These are phyloP conservation scores for Saimiri boliviensis DNA, from an alignment of 2,113 vertebrate genomes.

Conservation along the genomic window DNA sequence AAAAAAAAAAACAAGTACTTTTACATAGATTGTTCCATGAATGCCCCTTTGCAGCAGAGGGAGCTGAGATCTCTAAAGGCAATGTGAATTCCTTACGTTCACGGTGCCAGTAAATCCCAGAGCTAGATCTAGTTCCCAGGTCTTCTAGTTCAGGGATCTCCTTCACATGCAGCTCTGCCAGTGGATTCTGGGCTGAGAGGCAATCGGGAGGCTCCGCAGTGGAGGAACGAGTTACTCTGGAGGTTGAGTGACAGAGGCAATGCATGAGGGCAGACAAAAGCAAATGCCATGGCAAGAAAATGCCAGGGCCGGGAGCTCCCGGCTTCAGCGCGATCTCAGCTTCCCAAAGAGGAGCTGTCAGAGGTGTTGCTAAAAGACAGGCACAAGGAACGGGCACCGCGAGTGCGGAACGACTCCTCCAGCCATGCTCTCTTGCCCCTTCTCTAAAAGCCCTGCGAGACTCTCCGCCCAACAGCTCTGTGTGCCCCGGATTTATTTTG, in stretches of 20 bases:
- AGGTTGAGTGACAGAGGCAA: not conserved
- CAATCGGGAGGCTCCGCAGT: not conserved
- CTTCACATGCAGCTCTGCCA: not conserved
- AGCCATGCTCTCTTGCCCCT: not conserved
- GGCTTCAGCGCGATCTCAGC: not conserved
- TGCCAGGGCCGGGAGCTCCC: not conserved
- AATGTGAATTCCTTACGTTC: not conserved
- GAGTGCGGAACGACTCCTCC: not conserved
- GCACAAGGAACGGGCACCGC: not conserved
- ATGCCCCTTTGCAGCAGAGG: not conserved
- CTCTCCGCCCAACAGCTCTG: conserved; percentile 83
- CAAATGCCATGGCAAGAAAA: not conserved
- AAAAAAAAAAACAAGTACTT: not conserved
- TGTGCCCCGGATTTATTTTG: conserved; percentile 86
- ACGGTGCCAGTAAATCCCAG: not conserved
- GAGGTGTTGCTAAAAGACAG: not conserved
- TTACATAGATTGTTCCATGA: not conserved
- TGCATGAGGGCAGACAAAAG: not conserved
- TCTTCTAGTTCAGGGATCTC: not conserved
- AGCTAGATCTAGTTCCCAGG: not conserved
- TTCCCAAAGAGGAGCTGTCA: not conserved
- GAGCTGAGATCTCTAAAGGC: not conserved
- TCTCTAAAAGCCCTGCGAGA: conserved; percentile 64
- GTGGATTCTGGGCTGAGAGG: not conserved
- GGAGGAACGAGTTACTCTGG: not conserved